Evolutionary conservation across 2,888 invertebrate species (phyloP).

Genomic region (Saturnia pavonia): DNA sequence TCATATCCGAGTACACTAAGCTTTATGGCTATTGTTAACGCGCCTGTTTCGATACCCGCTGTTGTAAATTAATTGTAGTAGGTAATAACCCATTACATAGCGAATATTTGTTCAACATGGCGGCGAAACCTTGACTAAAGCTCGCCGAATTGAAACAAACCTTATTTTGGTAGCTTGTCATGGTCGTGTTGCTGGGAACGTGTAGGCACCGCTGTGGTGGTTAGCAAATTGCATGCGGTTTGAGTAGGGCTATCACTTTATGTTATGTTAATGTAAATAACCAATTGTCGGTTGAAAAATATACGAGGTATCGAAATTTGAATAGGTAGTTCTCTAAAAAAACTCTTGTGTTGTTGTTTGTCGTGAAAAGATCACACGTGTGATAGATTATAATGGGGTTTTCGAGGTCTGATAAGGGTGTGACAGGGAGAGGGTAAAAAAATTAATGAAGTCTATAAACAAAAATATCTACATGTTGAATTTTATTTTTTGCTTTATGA

Average conservation of each 20-base stretch:
- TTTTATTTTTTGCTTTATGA: background rate
- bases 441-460: background rate
- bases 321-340: background rate
- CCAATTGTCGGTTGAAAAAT: background rate
- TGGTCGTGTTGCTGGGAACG: slow-evolving; percentile 27
- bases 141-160: slow-evolving; percentile 21
- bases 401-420: background rate
- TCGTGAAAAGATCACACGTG: background rate
- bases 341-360: background rate
- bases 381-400: background rate
- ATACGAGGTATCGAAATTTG: background rate
- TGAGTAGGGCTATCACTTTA: slow-evolving; percentile 19
- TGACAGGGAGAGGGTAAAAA: background rate
- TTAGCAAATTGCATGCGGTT: slow-evolving; percentile 35
- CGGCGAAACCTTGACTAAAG: slow-evolving; percentile 19
- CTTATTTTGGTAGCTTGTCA: slow-evolving; percentile 27
- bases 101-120: slow-evolving; percentile 18
- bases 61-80: slow-evolving; percentile 22
- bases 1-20: slow-evolving; percentile 1
- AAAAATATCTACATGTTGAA: background rate
- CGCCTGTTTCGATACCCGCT: slow-evolving; percentile 1
- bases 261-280: background rate
- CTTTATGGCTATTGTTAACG: slow-evolving; percentile 17
- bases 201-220: slow-evolving; percentile 30
- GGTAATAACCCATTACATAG: slow-evolving; percentile 16